Conservation (phyloP, 2,113 vertebrate genomes). For the Rafetus swinhoei region DNA sequence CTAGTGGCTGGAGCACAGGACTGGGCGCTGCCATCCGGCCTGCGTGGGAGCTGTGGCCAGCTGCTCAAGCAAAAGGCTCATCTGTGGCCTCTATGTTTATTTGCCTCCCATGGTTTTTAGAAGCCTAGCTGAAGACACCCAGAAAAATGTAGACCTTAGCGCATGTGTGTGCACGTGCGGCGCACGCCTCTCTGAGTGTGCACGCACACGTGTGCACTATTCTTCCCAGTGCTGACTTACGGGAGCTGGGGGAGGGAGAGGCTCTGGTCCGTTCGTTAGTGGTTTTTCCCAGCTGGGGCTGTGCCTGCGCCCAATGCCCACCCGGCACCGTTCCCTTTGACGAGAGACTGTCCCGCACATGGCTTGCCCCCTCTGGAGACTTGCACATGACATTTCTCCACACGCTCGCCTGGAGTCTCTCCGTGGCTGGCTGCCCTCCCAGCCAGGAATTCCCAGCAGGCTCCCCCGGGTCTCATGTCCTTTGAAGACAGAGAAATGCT, state of each 20-base stretch:
- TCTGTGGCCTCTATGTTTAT: neutral
- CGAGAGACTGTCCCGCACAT: neutral
- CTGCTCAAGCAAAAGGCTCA: rapidly evolving
- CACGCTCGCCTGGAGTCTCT: neutral
- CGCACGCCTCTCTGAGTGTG: no score
- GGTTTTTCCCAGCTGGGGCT: neutral
- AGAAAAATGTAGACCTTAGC: rapidly evolving
- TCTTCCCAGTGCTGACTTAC: rapidly evolving
- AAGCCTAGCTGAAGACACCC: neutral
- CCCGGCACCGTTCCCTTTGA: neutral
- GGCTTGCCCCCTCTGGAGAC: neutral
- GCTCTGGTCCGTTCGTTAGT: no score
- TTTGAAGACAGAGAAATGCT: neutral
- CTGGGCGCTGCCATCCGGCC: neutral
- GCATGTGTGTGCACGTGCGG: rapidly evolving
- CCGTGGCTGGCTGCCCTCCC: neutral
- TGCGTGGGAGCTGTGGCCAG: neutral
- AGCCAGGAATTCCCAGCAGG: neutral
- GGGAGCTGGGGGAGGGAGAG: rapidly evolving
- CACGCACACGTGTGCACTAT: rapidly evolving
- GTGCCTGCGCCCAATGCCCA: neutral
- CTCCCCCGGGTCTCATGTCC: neutral
- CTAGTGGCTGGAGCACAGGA: neutral
- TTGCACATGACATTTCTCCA: neutral
- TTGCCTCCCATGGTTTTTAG: rapidly evolving